A percentile compares a stretch with the other conserved stretches of the same genome.
Conservation (phyloP, 1,140 invertebrate genomes). For the Drosophila oshimai region DNA sequence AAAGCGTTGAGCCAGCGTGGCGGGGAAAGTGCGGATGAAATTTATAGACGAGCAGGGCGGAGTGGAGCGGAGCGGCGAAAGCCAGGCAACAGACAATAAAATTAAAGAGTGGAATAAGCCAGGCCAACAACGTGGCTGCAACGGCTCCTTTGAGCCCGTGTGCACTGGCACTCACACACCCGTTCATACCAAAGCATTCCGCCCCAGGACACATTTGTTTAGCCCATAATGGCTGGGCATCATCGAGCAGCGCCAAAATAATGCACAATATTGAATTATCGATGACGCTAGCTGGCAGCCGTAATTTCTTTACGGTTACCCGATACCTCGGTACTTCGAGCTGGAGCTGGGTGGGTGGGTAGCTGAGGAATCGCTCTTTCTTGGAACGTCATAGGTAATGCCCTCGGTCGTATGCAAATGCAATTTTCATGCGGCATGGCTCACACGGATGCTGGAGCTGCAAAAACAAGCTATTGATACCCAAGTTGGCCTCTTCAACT, state of each 20-base stretch:
- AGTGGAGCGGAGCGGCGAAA: conserved; percentile 20
- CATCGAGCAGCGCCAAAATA: conserved; percentile 70
- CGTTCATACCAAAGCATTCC: not conserved
- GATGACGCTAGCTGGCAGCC: conserved; percentile 51
- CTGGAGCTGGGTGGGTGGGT: conserved; percentile 8
- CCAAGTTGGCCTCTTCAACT: conserved; percentile 44
- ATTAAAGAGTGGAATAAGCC: conserved; percentile 68
- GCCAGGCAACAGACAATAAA: conserved; percentile 69
- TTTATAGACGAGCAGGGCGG: conserved; percentile 50
- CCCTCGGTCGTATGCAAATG: conserved; percentile 67
- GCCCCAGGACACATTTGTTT: conserved; percentile 74
- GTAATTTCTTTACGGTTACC: conserved; percentile 78
- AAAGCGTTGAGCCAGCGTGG: conserved; percentile 30
- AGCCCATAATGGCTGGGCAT: conserved; percentile 72
- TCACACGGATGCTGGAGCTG: not conserved
- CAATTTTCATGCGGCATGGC: conserved; percentile 48
- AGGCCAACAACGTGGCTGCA: conserved; percentile 41
- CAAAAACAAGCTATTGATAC: conserved; percentile 48
- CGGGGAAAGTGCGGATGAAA: conserved; percentile 43
- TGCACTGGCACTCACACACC: conserved; percentile 1
- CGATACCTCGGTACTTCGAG: no score
- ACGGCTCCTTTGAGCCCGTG: conserved; percentile 26
- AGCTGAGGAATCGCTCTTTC: conserved; percentile 11
- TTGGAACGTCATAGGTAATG: conserved; percentile 36
- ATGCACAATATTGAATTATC: conserved; percentile 81